Evolutionary conservation across 2,797 vertebrate genomes (phyloP), one percentile per base, ranked within the genome.

Genomic region (Paramormyrops hopkinsi): DNA sequence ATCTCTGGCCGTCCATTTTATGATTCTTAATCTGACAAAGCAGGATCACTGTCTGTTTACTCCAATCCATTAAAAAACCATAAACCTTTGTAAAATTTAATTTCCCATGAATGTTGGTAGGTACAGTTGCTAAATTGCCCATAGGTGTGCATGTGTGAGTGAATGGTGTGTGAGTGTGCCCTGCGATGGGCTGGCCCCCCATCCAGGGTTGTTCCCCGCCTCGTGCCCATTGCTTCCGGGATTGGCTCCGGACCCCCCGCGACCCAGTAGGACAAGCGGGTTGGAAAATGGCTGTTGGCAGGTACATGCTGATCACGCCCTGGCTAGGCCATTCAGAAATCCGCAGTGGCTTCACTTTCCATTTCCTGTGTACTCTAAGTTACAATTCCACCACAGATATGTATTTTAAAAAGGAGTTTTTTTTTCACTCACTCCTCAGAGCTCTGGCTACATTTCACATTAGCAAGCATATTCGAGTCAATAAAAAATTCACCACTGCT

Each of bases 401-500:
- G 69, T 44, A 41, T 89, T 89, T 82, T 53, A 88, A 65, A 53
- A 88, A 89, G 84, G 65, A 65, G 59, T 50, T 86, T 90, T 87
- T 76, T 73, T 54, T 89, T 86, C 90, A 82, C 90, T 88, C 82
- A 84, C 89, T 89, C 91, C 89, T 89, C 89, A 85, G 48, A 37
- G 79, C 90, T 90, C 86, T 87, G 29, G 88, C 90, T 90, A 92
- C 90, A 90, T 89, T 89, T 88, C 91, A 89, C 90, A 93, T 92
- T 92, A 91, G 92, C 92, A 92, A 91, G 92, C 88, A 91, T 90
- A 92, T 91, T 89, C 89, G 88, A 93, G 91, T 90, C 89, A 88
- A 94, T 95, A 90, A 93, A 95, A 95, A 94, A 96, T 95, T 94
- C 90, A 96, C 95, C 93, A 53, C 44, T 83, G 90, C 92, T 92